Evolutionary conservation across 2,888 invertebrate genomes (phyloP).

Genomic region (Eupelmus urozonus): DNA sequence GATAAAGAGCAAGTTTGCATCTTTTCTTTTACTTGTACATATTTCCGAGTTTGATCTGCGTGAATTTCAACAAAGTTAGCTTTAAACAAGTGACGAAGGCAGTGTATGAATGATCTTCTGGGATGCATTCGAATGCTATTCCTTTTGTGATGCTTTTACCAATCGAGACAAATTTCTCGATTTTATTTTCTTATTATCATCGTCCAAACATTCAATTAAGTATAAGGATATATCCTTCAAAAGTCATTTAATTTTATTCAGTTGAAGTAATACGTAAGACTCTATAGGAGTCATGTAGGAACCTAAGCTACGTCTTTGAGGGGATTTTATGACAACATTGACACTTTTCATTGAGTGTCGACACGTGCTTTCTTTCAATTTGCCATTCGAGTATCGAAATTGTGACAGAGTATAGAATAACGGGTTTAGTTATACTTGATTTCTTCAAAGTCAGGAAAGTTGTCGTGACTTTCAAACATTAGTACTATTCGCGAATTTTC

Average conservation of each 20-base stretch:
- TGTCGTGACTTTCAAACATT: not conserved
- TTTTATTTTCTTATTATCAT: not conserved
- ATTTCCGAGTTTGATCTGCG: not conserved
- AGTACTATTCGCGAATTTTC: not conserved
- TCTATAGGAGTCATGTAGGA: conserved; percentile 26
- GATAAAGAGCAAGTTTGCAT: not conserved
- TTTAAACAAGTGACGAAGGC: conserved; percentile 26
- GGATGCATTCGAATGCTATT: not conserved
- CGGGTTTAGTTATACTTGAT: no score
- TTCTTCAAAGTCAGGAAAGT: not conserved
- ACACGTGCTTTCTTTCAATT: not conserved
- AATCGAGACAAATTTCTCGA: not conserved
- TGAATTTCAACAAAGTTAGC: not conserved
- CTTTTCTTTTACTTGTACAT: not conserved
- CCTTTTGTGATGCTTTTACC: not conserved
- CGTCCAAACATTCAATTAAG: not conserved
- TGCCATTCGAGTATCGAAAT: not conserved
- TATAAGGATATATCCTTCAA: not conserved
- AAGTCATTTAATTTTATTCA: not conserved
- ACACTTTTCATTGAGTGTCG: conserved; percentile 1
- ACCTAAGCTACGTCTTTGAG: conserved; percentile 26
- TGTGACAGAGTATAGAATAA: no score
- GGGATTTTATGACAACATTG: conserved; percentile 18
- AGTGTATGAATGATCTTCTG: conserved; percentile 30
- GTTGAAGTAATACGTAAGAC: conserved; percentile 17